Base-by-base conservation (phyloP, 64 coral and sea anemone genomes). In the Porites lutea region DNA sequence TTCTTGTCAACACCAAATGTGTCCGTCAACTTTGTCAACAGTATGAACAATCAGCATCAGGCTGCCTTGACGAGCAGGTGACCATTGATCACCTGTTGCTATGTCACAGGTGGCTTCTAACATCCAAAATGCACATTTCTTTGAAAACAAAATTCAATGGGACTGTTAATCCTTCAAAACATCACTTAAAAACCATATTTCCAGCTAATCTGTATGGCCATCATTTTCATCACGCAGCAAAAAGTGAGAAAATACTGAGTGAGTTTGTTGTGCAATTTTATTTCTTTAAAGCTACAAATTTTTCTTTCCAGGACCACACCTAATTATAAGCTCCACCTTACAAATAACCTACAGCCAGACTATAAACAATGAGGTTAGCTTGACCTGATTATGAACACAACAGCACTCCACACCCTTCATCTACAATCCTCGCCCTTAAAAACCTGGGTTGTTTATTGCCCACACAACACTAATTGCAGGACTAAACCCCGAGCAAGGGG, bases 291-390 rank as follows among this genome's bases (percentile, higher is more conserved):
- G 7, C 3, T 23, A 18, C 5, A 8, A 13, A 45, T 67, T 84
- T 21, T 23, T 11, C 19, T 3, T 52, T 27, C 13, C 11, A 9
- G 4, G 10, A 47, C 81, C 81, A 84, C 81, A 69, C 81, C 81
- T 63, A n/a, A n/a, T n/a, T n/a, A n/a, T n/a, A 66, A 69, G 69
- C 81, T 84, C 61, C 81, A 69, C 81, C 81, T 65, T 68, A 47
- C 4, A 52, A 15, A 47, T 65, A 2, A 57, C 54, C 5, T 12
- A 51, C n/a, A 37, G 27, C 49, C 81, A 84, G 63, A 48, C n/a
- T 84, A 63, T 84, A 84, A 84, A 84, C 81, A 84, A 66, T 81
- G 69, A 13, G 69, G 13, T 63, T 48, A 52, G 63, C 45, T 84
- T 84, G 46, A 84, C 61, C 60, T 20, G 60, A 52, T 12, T 27